phyloP scores from a whole-genome alignment of 2,888 invertebrate genomes.

The Polyploca ridens region DNA sequence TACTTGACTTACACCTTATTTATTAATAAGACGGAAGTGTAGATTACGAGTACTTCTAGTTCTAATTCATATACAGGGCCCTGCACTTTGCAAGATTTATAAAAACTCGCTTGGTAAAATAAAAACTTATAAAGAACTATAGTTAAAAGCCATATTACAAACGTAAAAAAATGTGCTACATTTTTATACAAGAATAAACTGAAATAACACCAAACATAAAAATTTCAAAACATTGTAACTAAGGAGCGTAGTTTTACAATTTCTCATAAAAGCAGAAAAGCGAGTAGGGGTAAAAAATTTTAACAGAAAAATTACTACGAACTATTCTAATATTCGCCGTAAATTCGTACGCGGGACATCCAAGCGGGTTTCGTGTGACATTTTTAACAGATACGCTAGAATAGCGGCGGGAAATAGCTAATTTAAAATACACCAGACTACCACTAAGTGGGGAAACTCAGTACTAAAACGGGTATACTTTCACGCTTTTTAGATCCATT shows the following conservation, averaged over 20 bases:
- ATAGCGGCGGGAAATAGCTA: slow-evolving; percentile 65
- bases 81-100: too few relatives aligned
- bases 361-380: slow-evolving; percentile 42
- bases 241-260: slow-evolving; percentile 7
- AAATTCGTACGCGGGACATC: slow-evolving; percentile 49
- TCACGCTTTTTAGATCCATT: slow-evolving; percentile 55
- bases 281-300: background rate
- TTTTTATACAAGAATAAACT: background rate
- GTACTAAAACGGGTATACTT: slow-evolving; percentile 39
- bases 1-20: too few relatives aligned
- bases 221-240: slow-evolving; percentile 3
- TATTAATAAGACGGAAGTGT: too few relatives aligned
- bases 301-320: slow-evolving; percentile 24
- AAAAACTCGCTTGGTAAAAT: background rate
- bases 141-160: background rate
- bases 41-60: too few relatives aligned
- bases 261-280: background rate
- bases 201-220: background rate
- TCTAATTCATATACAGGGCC: too few relatives aligned
- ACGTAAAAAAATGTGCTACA: background rate
- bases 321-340: slow-evolving; percentile 36
- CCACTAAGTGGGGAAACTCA: slow-evolving; percentile 59
- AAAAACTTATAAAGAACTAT: background rate
- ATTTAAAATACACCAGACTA: slow-evolving; percentile 72
- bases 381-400: slow-evolving; percentile 60